These are phyloP conservation scores for Lepidurus packardi DNA, from an alignment of 1,140 invertebrate species.

Conservation along the genomic window DNA sequence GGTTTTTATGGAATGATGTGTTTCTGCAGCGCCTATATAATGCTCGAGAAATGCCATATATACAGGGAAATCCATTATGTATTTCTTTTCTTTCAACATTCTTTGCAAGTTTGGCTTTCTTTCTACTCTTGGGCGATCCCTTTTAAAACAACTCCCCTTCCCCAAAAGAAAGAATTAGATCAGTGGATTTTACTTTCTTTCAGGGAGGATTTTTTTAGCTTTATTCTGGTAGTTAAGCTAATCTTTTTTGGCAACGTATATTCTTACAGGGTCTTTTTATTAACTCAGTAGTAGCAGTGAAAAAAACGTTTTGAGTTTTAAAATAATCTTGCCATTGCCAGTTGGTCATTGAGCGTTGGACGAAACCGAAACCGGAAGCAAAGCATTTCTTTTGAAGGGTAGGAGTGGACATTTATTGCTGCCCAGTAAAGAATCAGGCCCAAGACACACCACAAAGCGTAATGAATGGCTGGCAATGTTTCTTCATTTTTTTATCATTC, in stretches of 20 bases:
- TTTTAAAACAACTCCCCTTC: too few species aligned
- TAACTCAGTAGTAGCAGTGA: neutral
- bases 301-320: neutral
- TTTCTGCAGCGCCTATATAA: constrained; percentile 3
- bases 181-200: neutral
- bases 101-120: neutral
- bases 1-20: neutral
- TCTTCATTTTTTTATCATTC: neutral
- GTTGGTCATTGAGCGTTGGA: constrained; percentile 8
- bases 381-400: neutral
- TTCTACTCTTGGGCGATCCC: neutral
- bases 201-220: neutral
- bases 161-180: neutral
- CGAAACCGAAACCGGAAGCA: neutral
- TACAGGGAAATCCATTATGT: constrained; percentile 19
- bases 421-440: constrained; percentile 2
- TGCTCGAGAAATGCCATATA: constrained; percentile 11
- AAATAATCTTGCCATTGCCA: neutral
- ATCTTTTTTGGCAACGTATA: neutral
- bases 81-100: neutral
- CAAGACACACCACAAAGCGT: constrained; percentile 18
- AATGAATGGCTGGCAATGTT: neutral
- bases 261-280: neutral
- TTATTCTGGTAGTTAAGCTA: neutral
- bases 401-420: constrained; percentile 2